Evolutionary conservation across 1,140 invertebrate genomes (phyloP), one percentile per base, ranked within the genome.

Genomic region (Radopholus similis): DNA sequence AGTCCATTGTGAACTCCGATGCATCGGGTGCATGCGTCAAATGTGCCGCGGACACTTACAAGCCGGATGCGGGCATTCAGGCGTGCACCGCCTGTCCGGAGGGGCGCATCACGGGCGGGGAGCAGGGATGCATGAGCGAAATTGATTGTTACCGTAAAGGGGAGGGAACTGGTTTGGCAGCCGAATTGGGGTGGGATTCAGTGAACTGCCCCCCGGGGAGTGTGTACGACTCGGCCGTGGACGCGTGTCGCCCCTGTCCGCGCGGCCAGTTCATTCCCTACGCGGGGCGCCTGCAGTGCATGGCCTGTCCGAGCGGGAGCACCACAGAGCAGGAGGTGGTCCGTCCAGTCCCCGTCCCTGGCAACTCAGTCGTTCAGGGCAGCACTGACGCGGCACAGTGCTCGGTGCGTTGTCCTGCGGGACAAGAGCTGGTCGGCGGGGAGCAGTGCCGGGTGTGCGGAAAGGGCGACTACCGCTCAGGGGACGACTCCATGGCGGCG

Each of bases 221-320:
- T 11, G 56, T 67, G 9, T 69, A 66, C 49, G 21, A 62, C 21
- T 69, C 23, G 3, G 30, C n/a, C 18, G 49, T 23, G 18, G 63
- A 67, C 32, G 26, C 28, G 5, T 67, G 65, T 23, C 11, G 1
- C 23, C 35, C 40, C 9, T 67, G 65, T 11, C 54, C 65, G 5
- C 40, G 44, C 34, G 65, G 65, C 30, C 65, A 67, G 35, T 67
- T 49, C 28, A 67, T 67, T 56, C 65, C 65, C 18, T 67, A 67
- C 44, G 35, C 23, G 34, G 65, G 65, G 2, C 35, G 62, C 15
- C 32, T 67, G 13, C 60, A 42, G 30, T 67, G 65, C 40, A 53
- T 67, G 5, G 34, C 54, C 40, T 67, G 65, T 44, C 65, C 63
- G 11, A 11, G 32, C 6, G 38, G 53, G 23, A 38, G n/a, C 13